These are phyloP conservation scores for Saturnia japonica DNA, from an alignment of 2,888 invertebrate species.

Conservation along the genomic window DNA sequence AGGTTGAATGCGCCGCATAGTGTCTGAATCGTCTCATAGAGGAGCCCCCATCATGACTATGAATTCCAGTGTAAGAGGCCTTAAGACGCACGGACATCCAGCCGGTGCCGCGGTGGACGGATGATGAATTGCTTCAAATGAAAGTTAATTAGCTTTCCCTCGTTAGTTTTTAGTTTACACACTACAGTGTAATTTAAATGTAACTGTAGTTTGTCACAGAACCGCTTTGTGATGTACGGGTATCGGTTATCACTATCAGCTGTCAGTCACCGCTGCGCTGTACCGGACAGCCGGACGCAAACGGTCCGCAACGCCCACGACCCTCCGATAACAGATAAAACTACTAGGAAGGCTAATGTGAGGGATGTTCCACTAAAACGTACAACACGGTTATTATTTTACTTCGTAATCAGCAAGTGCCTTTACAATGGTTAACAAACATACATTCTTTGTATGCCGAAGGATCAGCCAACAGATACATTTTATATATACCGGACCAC, in stretches of 20 bases:
- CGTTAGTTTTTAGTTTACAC: too few species aligned
- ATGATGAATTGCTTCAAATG: too few species aligned
- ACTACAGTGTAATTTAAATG: not conserved
- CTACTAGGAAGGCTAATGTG: not conserved
- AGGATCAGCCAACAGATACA: too few species aligned
- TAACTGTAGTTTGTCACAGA: not conserved
- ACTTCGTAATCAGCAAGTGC: not conserved
- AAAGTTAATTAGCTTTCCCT: too few species aligned
- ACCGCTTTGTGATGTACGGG: not conserved
- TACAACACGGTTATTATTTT: not conserved
- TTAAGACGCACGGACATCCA: too few species aligned
- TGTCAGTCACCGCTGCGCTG: not conserved
- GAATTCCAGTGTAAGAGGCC: too few species aligned
- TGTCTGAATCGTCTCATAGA: too few species aligned
- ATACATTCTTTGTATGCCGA: not conserved
- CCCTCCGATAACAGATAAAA: conserved; percentile 4
- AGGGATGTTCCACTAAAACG: not conserved
- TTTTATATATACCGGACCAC: too few species aligned
- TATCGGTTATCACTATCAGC: conserved; percentile 3
- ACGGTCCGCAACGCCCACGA: conserved; percentile 1
- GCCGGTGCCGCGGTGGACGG: too few species aligned
- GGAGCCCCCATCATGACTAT: too few species aligned
- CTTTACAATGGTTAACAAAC: not conserved
- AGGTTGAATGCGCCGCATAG: too few species aligned
- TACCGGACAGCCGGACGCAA: not conserved